Evolutionary conservation across 1,140 invertebrate species (phyloP), one percentile per base, ranked within the genome.

Genomic region (Camponotus pennsylvanicus): DNA sequence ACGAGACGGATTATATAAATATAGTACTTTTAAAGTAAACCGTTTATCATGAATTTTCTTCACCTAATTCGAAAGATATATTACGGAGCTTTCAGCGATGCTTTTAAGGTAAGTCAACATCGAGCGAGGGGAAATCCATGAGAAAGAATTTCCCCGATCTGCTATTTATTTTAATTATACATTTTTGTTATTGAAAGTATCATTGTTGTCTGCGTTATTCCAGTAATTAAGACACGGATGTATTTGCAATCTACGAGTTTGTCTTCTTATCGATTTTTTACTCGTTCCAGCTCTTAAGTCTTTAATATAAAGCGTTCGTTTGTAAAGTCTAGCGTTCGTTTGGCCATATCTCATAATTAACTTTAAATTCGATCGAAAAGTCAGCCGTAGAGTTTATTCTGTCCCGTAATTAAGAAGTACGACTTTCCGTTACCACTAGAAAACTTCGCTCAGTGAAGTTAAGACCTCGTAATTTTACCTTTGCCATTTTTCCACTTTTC

Each of bases 11-110:
- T 87, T 90, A 91, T 52, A 52, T 91, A 89, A 90, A 91, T 92
- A 92, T 88, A 88, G 90, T 90, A 92, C 87, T 91, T 92, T 92
- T 90, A 91, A 92, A 89, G 71, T 86, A 88, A 71, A 13, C 15
- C 67, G 21, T 6, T 8, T 42, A 42, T 79, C 49, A 40, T 13
- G 3, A 15, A 32, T 75, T 49, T 83, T 32, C 9, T 45, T 42
- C 1, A 70, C 49, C 79, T 42, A 21, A 75, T 27, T 13, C 3
- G 5, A 61, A 73, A 59, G 32, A 27, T 34, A 4, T 61, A n/a
- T 57, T 34, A n/a, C 13, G 3, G 11, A 13, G 15, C 55, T 71
- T 82, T 57, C 40, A 55, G 21, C 37, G 15, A 40, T 52, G 45
- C n/a, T 52, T 52, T 70, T 32, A 61, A 73, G 69, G 40, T 83